These are phyloP conservation scores for Tokudaia muenninki DNA, from an alignment of 2,797 vertebrate species.

Conservation along the genomic window DNA sequence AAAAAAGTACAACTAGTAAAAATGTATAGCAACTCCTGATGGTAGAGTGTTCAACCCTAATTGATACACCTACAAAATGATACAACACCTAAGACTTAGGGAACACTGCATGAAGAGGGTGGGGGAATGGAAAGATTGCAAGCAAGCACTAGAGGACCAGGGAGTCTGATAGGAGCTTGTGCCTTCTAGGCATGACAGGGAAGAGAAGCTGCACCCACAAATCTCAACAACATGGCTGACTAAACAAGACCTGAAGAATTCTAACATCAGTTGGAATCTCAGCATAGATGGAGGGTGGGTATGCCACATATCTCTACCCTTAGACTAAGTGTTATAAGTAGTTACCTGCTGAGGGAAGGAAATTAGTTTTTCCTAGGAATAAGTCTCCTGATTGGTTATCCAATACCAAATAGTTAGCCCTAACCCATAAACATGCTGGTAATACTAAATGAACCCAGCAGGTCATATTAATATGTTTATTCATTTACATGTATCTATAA, in stretches of 20 bases:
- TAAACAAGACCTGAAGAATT: background rate
- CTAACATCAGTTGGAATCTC: background rate
- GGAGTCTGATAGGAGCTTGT: background rate
- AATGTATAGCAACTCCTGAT: background rate
- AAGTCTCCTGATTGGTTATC: background rate
- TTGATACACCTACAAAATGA: background rate
- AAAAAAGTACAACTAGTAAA: background rate
- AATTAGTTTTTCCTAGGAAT: background rate
- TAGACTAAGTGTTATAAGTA: background rate
- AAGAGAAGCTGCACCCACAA: too few relatives aligned
- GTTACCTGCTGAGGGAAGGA: background rate
- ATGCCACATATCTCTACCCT: too few relatives aligned
- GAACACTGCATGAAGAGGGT: background rate
- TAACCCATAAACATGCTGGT: background rate
- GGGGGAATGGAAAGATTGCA: background rate
- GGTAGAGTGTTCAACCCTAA: background rate
- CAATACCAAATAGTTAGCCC: background rate
- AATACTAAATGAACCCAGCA: background rate
- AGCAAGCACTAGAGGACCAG: background rate
- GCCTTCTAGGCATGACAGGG: background rate
- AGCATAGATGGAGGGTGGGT: background rate
- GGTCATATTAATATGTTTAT: background rate
- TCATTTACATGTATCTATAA: background rate
- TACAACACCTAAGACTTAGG: background rate
- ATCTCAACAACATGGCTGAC: background rate